phyloP scores from a whole-genome alignment of 2,113 vertebrate species.

The Boleophthalmus pectinirostris region DNA sequence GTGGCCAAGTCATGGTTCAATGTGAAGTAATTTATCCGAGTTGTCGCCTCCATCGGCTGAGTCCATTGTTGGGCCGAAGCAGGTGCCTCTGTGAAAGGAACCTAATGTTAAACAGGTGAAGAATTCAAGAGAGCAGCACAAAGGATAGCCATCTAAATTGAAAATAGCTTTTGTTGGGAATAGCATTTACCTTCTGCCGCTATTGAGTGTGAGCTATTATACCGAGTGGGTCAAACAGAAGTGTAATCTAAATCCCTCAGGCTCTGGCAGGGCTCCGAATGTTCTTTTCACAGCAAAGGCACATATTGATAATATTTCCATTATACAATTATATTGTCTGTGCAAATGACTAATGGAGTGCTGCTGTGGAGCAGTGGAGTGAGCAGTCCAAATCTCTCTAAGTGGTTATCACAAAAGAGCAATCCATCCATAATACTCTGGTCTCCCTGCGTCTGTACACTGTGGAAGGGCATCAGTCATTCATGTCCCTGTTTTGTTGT shows the following conservation, averaged over 20 bases:
- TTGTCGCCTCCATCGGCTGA: slow-evolving; percentile 33
- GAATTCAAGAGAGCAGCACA: slow-evolving; percentile 33
- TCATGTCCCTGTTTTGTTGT: slow-evolving; percentile 30
- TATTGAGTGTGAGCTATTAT: slow-evolving; percentile 53
- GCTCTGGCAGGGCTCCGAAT: slow-evolving; percentile 47
- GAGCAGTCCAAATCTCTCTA: slow-evolving; percentile 41
- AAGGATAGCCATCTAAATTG: slow-evolving; percentile 57
- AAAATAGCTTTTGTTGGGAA: slow-evolving; percentile 57
- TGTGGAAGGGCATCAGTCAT: slow-evolving; percentile 35
- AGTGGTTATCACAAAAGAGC: slow-evolving; percentile 40
- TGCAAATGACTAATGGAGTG: slow-evolving; percentile 51
- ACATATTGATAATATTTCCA: slow-evolving; percentile 63
- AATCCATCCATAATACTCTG: slow-evolving; percentile 38
- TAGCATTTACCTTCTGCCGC: slow-evolving; percentile 56
- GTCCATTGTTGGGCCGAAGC: slow-evolving; percentile 22
- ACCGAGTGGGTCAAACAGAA: slow-evolving; percentile 53
- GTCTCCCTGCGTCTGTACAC: slow-evolving; percentile 40
- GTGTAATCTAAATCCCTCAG: slow-evolving; percentile 58
- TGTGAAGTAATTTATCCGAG: slow-evolving; percentile 45
- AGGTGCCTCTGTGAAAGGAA: slow-evolving; percentile 30
- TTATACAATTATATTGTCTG: slow-evolving; percentile 60
- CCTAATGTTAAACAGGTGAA: slow-evolving; percentile 55
- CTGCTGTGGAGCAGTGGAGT: slow-evolving; percentile 48
- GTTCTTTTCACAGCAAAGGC: slow-evolving; percentile 56
- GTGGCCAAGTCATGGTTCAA: slow-evolving; percentile 29